phyloP scores from a whole-genome alignment of 2,888 invertebrate species.

The Habroteleia sp. region DNA sequence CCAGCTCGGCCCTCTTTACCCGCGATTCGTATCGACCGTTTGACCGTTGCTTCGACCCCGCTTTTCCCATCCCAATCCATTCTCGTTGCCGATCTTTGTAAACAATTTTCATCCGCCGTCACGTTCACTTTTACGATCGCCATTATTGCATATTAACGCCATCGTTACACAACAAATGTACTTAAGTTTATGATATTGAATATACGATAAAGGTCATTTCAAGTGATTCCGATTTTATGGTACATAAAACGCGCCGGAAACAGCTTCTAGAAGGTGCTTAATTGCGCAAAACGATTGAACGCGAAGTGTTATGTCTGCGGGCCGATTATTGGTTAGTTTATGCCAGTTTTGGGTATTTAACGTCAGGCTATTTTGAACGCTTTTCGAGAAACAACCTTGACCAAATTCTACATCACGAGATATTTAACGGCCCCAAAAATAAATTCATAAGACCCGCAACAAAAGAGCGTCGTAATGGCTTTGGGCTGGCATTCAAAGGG shows the following conservation, averaged over 20 bases:
- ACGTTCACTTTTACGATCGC: too few relatives aligned
- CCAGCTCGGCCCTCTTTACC: too few relatives aligned
- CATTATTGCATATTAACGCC: constrained; percentile 27
- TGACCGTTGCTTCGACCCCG: too few relatives aligned
- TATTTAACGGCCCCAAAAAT: not conserved
- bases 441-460: not conserved
- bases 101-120: too few relatives aligned
- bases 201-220: constrained; percentile 19
- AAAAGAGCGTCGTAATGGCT: too few relatives aligned
- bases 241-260: constrained; percentile 71
- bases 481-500: too few relatives aligned
- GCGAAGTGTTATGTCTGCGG: constrained; percentile 67
- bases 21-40: too few relatives aligned
- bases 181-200: constrained; percentile 26
- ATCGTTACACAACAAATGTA: constrained; percentile 15
- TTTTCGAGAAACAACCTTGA: not conserved
- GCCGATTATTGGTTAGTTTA: not conserved
- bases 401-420: not conserved
- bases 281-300: constrained; percentile 72
- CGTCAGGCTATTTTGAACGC: too few relatives aligned
- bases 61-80: too few relatives aligned
- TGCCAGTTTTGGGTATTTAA: too few relatives aligned
- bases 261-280: constrained; percentile 68
- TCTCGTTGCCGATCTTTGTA: too few relatives aligned
- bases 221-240: constrained; percentile 73